Conservation (phyloP, 2,888 invertebrate genomes). For the Perizoma flavofasciatum region DNA sequence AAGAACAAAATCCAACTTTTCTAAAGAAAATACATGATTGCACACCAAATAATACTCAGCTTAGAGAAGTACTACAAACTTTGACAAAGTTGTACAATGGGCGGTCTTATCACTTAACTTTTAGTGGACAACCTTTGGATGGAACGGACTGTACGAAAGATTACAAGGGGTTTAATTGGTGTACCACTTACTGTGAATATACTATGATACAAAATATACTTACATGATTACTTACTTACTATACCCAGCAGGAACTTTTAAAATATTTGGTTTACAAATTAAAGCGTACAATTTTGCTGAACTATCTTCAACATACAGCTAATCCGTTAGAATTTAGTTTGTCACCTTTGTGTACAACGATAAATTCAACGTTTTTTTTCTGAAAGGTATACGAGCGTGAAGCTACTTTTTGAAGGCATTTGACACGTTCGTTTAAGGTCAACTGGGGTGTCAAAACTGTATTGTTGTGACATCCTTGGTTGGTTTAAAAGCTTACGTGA, state of each 20-base stretch:
- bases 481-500: not conserved
- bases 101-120: too few relatives aligned
- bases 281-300: constrained; percentile 23
- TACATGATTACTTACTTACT: too few relatives aligned
- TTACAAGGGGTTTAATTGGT: not conserved
- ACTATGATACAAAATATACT: too few relatives aligned
- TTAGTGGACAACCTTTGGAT: too few relatives aligned
- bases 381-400: constrained; percentile 54
- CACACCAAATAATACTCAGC: too few relatives aligned
- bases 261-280: constrained; percentile 8
- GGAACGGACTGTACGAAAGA: too few relatives aligned
- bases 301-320: constrained; percentile 40
- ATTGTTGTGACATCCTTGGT: not conserved
- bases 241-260: not conserved
- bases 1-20: not conserved
- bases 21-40: too few relatives aligned
- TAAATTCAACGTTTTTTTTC: constrained; percentile 45
- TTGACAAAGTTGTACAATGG: too few relatives aligned
- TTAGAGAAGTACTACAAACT: too few relatives aligned
- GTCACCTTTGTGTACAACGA: constrained; percentile 53
- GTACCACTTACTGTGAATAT: too few relatives aligned
- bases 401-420: constrained; percentile 20
- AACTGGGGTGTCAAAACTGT: constrained; percentile 1
- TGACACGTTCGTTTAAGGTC: constrained; percentile 34
- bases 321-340: constrained; percentile 45